Conservation (phyloP, 2,888 invertebrate genomes). For the Drosophila dives region DNA sequence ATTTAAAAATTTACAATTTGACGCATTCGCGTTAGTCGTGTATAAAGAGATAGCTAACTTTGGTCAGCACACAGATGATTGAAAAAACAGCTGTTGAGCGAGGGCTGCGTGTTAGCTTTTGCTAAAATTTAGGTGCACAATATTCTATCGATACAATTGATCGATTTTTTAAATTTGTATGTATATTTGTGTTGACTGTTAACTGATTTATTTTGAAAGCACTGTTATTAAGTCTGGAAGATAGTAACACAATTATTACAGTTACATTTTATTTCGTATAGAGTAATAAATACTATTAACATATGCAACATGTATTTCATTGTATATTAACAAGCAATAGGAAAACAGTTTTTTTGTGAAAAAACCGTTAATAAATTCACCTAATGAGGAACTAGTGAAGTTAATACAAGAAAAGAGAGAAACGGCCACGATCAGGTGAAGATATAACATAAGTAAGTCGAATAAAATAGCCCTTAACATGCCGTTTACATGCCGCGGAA, state of each 20-base stretch:
- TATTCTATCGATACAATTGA: constrained; percentile 9
- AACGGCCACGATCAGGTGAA: neutral
- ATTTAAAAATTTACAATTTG: constrained; percentile 47
- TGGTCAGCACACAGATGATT: constrained; percentile 33
- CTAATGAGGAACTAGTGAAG: neutral
- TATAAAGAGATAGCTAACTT: constrained; percentile 40
- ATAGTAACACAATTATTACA: neutral
- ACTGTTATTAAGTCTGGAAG: neutral
- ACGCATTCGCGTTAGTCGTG: constrained; percentile 34
- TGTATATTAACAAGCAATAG: neutral
- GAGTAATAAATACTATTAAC: neutral
- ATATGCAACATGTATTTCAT: neutral
- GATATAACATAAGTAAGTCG: neutral
- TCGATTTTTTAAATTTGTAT: neutral
- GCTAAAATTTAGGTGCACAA: neutral
- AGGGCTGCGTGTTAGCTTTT: constrained; percentile 26
- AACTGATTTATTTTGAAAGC: neutral
- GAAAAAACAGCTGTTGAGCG: constrained; percentile 33
- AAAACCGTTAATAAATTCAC: neutral
- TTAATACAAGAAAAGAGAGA: neutral
- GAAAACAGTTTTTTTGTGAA: neutral
- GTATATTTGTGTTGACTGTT: neutral
- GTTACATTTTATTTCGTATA: neutral
- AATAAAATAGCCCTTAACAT: neutral
- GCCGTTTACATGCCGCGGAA: neutral